These are phyloP conservation scores for Crambe crambe DNA, from an alignment of 37 sponge, comb jelly and placozoan genomes.

Conservation along the genomic window DNA sequence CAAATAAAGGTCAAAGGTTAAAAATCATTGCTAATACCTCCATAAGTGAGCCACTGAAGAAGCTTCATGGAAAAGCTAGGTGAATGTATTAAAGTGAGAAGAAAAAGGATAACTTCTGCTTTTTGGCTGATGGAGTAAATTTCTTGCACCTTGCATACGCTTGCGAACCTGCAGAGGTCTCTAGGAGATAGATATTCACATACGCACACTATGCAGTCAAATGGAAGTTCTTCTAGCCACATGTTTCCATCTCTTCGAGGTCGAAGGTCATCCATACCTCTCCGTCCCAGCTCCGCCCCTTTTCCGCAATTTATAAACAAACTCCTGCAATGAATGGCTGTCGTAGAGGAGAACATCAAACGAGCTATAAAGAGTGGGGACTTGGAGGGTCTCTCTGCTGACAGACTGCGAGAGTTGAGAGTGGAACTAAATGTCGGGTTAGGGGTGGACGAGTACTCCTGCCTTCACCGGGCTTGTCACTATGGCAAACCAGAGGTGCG, in stretches of 20 bases:
- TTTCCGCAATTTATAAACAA: constrained; percentile 6
- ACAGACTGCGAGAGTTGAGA: constrained; percentile 2
- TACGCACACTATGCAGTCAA: constrained; percentile 60
- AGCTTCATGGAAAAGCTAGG: constrained; percentile 53
- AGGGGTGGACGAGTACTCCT: constrained; percentile 50
- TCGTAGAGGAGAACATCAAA: constrained; percentile 7
- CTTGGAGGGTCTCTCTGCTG: constrained; percentile 21
- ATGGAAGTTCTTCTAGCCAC: constrained; percentile 43
- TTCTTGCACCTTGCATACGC: constrained; percentile 45
- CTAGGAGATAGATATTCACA: constrained; percentile 47
- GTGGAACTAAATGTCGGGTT: constrained; percentile 13
- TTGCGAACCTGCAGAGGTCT: constrained; percentile 41
- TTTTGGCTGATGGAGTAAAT: background rate
- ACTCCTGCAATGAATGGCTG: background rate
- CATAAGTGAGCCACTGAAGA: constrained; percentile 41
- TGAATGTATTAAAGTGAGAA: background rate
- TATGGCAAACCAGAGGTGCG: constrained; percentile 52
- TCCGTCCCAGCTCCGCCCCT: background rate
- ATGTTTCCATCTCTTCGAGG: background rate
- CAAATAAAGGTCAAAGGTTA: too few species aligned
- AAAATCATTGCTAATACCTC: constrained; percentile 51
- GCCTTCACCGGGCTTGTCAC: constrained; percentile 73
- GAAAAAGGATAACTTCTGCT: background rate
- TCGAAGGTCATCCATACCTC: background rate
- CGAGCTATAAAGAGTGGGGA: constrained; percentile 33